Base-by-base conservation (phyloP, 2,888 invertebrate species). In the Xanthia togata region DNA sequence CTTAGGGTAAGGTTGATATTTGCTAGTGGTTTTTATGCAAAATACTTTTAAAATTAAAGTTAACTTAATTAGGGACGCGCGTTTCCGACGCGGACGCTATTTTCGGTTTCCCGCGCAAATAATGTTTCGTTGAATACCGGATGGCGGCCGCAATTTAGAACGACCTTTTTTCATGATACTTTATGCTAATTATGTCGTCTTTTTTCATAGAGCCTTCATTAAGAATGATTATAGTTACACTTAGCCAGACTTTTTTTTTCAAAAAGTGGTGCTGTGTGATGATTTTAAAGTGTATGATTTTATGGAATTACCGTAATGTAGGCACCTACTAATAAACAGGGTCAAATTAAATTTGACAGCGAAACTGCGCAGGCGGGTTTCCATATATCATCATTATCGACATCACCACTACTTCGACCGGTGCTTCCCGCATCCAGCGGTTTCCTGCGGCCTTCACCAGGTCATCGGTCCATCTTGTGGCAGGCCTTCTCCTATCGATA, bases 61-160 rank as follows among this genome's bases (percentile, higher is more conserved):
- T 81, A 82, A 88, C 90, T 90, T 94, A 94, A 95, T 95, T 94
- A 94, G 92, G 93, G 91, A 91, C 90, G 91, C 88, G 90, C 90
- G 93, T 95, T 94, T 95, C 95, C 95, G 93, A 90, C 87, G 92
- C 91, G 92, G 93, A 89, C 86, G 92, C 91, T 93, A 93, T 94
- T 88, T 93, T 92, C 87, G 89, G 93, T 93, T 95, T 95, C 93
- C 95, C 95, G 95, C 95, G 93, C 94, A 92, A 95, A 94, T 90
- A 41, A 86, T 91, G 91, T 93, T 92, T 93, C 91, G 77, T 88
- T 83, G 90, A 90, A 91, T 89, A 90, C 92, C 93, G 90, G 92
- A 90, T 90, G 90, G 83, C 88, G 82, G 83, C 71, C 76, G 77
- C 81, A 87, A 90, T 91, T 89, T 85, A 72, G 83, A 81, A 86